Conservation (phyloP, 2,888 invertebrate species). For the Trisateles emortualis region DNA sequence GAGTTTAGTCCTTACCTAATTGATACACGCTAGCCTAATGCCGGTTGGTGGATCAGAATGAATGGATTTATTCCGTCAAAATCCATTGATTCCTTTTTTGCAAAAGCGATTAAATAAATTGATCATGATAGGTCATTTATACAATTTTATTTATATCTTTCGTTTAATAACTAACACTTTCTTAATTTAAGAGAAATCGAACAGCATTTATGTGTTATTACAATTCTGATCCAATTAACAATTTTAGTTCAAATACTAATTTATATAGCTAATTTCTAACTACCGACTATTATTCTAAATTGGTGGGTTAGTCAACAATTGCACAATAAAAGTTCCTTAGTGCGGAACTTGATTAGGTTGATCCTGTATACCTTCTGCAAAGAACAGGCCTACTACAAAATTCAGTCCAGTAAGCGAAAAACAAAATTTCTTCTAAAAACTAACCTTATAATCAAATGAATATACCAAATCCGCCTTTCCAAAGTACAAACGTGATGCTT, state of each 20-base stretch:
- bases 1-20: too few species aligned
- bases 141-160: neutral
- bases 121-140: neutral
- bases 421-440: too few species aligned
- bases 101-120: conserved; percentile 2
- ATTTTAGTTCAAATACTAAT: conserved; percentile 15
- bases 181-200: conserved; percentile 17
- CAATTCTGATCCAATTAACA: conserved; percentile 33
- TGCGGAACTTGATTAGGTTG: too few species aligned
- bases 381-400: too few species aligned
- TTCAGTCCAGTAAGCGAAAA: too few species aligned
- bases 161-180: conserved; percentile 11
- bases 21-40: too few species aligned
- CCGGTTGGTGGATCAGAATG: too few species aligned
- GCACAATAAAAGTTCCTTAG: too few species aligned
- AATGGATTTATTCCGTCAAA: neutral
- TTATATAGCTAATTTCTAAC: neutral
- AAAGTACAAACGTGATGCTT: too few species aligned
- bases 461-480: too few species aligned
- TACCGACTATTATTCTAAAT: neutral
- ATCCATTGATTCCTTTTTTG: neutral
- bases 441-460: too few species aligned
- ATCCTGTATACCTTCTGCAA: too few species aligned
- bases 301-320: neutral
- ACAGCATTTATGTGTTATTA: conserved; percentile 25